Base-by-base conservation (phyloP, 2,888 invertebrate species). In the Cryptosula pallasiana region DNA sequence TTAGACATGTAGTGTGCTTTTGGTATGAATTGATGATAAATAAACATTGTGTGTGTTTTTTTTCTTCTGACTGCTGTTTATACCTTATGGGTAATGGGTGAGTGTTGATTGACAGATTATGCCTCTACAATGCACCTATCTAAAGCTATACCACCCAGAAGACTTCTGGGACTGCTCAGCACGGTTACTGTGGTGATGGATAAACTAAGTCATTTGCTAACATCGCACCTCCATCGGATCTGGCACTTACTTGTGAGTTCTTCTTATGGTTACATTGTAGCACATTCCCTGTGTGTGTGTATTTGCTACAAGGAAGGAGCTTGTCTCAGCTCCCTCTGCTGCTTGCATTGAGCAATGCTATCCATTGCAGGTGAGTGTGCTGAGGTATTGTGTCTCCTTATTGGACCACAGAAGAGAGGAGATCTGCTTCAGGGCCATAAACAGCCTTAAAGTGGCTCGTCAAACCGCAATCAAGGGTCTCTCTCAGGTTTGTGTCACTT, bases 141-240 rank as follows among this genome's bases (percentile, higher is more conserved):
- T 27, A 63, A 63, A 32, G 63, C 63, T 32, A 27, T 27, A 2
- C 63, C 63, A 9, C 63, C 63, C 32, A 63, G n/a, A 32, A 36
- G 45, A 36, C 9, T 54, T 20, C 45, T 70, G 35, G 70, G 93
- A 80, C 90, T 93, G 81, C 91, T 85, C 55, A 80, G 79, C 71
- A 82, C 83, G 1, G 75, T 84, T 29, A 80, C 81, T 27, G 74
- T 81, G 69, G 79, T 86, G 9, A 75, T 82, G 29, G 78, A 81
- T 76, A 83, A 84, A 74, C 77, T 95, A 78, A 93, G 84, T 0
- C 92, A 91, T 1, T 89, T 91, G 71, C 89, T 94, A 70, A 86
- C 89, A 0, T 85, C 88, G 69, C 86, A 92, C n/a, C 32, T 32
- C 27, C 3, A 5, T n/a, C 20, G 32, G 32, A 13, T 63, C 32